Evolutionary conservation across 2,888 invertebrate genomes (phyloP).

Genomic region (Dioctria linearis): DNA sequence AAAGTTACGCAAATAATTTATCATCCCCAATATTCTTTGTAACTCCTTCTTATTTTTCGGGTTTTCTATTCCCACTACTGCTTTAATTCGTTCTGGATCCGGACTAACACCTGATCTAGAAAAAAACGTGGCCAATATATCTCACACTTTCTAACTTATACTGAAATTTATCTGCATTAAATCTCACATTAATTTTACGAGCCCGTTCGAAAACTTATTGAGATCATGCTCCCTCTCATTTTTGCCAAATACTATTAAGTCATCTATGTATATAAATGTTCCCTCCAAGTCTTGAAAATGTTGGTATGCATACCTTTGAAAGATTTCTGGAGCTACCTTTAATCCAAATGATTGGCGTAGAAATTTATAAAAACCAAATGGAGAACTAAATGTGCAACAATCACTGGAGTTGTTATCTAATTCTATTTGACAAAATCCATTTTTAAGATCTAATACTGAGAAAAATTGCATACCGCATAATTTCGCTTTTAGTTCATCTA

Average conservation of each 20-base stretch:
- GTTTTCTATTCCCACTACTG: neutral
- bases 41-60: conserved; percentile 39
- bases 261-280: conserved; percentile 45
- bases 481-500: too few relatives aligned
- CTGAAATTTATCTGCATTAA: conserved; percentile 49
- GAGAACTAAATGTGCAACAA: neutral
- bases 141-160: neutral
- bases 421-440: conserved; percentile 49
- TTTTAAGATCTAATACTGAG: too few relatives aligned
- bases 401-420: neutral
- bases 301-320: conserved; percentile 42
- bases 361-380: conserved; percentile 3
- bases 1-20: conserved; percentile 52
- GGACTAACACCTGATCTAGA: conserved; percentile 23
- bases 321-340: conserved; percentile 47
- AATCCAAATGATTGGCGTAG: conserved; percentile 57
- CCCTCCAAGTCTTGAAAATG: neutral
- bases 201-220: conserved; percentile 27
- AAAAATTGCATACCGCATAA: too few relatives aligned
- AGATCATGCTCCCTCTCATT: neutral
- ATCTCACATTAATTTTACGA: conserved; percentile 39
- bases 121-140: conserved; percentile 51
- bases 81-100: conserved; percentile 30
- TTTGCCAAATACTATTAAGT: conserved; percentile 31
- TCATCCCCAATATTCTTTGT: conserved; percentile 44